Conservation (phyloP, 2,888 invertebrate genomes). For the Diabrotica balteata region DNA sequence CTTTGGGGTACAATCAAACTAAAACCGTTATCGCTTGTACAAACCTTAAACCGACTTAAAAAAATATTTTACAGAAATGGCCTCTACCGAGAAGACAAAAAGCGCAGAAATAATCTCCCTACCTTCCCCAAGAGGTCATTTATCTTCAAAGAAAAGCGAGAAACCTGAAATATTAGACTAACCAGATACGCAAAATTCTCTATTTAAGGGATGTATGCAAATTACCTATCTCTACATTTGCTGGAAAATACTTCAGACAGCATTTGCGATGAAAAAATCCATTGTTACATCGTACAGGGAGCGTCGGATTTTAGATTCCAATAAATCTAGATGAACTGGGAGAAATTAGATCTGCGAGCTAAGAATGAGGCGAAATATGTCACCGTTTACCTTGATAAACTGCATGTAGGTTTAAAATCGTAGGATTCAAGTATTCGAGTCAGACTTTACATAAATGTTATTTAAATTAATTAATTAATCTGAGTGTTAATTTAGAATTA, state of each 20-base stretch:
- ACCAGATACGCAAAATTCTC: constrained; percentile 28
- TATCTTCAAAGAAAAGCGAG: constrained; percentile 20
- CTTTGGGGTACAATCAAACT: not conserved
- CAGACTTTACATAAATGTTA: too few relatives aligned
- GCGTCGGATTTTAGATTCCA: constrained; percentile 8
- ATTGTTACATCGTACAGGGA: constrained; percentile 8
- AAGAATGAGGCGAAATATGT: constrained; percentile 3
- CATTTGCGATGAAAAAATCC: constrained; percentile 9
- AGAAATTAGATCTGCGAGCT: constrained; percentile 1
- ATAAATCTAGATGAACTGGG: constrained; percentile 3
- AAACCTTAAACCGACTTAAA: not conserved
- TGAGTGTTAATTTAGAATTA: too few relatives aligned
- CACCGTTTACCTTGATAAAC: not conserved
- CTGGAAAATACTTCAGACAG: constrained; percentile 19
- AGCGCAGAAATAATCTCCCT: constrained; percentile 19
- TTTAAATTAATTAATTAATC: too few relatives aligned
- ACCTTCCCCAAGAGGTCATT: constrained; percentile 21
- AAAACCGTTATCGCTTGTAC: not conserved
- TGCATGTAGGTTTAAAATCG: too few relatives aligned
- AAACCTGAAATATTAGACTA: constrained; percentile 29
- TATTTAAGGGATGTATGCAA: constrained; percentile 29
- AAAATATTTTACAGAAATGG: constrained; percentile 19
- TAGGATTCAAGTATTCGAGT: too few relatives aligned
- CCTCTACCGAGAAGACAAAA: constrained; percentile 17
- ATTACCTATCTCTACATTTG: constrained; percentile 21